Conservation (phyloP, 2,888 invertebrate genomes). For the Ophion costatus region DNA sequence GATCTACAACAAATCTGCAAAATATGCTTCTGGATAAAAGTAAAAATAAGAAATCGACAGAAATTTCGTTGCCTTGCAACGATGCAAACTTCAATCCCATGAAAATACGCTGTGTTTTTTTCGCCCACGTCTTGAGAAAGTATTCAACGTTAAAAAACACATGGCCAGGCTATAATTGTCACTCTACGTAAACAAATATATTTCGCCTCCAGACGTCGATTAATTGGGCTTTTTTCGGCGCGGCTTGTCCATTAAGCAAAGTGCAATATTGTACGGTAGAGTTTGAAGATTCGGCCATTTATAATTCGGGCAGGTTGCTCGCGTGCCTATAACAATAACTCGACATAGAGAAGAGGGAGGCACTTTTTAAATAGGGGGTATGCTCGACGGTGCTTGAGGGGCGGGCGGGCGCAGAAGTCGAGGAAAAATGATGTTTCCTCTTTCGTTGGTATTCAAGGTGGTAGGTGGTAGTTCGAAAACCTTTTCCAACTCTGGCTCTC, state of each 20-base stretch:
- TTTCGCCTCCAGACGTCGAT: slow-evolving; percentile 31
- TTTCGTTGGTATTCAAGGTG: slow-evolving; percentile 65
- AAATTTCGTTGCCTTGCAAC: too few species aligned
- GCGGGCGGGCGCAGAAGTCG: slow-evolving; percentile 24
- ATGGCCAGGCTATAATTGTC: not conserved
- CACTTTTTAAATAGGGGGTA: slow-evolving; percentile 54
- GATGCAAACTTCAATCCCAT: too few species aligned
- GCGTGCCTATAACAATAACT: slow-evolving; percentile 51
- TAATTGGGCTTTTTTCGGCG: slow-evolving; percentile 36
- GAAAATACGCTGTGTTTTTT: not conserved
- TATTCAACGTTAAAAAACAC: too few species aligned
- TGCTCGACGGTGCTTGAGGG: slow-evolving; percentile 30
- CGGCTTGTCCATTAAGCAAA: slow-evolving; percentile 22
- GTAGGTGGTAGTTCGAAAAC: slow-evolving; percentile 49
- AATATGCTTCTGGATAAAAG: too few species aligned
- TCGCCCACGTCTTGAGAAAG: not conserved
- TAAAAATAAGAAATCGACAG: too few species aligned
- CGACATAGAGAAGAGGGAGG: not conserved
- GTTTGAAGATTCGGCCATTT: slow-evolving; percentile 49
- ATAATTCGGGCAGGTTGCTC: slow-evolving; percentile 47
- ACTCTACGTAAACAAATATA: slow-evolving; percentile 41
- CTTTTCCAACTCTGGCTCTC: slow-evolving; percentile 8
- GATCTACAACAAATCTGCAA: too few species aligned
- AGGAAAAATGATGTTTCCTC: slow-evolving; percentile 60
- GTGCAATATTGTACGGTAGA: slow-evolving; percentile 37